Percentiles rank a stretch among this genome's conserved stretches.
phyloP scores from a whole-genome alignment of 2,113 vertebrate species.

The Morphnarchus princeps region DNA sequence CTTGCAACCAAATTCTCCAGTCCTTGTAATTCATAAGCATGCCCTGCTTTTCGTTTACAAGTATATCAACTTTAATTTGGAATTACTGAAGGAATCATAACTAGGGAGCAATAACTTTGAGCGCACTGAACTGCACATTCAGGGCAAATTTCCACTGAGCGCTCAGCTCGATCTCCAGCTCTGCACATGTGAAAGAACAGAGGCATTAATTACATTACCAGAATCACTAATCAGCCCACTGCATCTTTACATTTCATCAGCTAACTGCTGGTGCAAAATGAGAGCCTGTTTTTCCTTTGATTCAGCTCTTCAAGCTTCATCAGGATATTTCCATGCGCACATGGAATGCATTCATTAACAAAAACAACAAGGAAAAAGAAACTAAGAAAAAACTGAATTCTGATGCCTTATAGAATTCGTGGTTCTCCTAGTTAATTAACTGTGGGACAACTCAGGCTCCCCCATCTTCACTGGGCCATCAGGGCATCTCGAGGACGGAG shows the following conservation, averaged over 20 bases:
- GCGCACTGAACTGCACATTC: background rate
- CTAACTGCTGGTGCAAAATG: slow-evolving; percentile 23
- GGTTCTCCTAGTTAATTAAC: background rate
- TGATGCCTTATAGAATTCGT: background rate
- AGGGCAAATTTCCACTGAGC: background rate
- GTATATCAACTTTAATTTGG: slow-evolving; percentile 15
- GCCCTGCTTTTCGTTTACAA: slow-evolving; percentile 34
- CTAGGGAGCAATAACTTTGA: slow-evolving; percentile 16
- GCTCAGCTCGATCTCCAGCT: slow-evolving; percentile 24
- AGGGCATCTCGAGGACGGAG: background rate
- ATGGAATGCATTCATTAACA: background rate
- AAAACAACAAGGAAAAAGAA: background rate
- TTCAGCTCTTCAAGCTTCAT: slow-evolving; percentile 4
- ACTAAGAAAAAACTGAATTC: background rate
- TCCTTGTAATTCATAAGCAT: background rate
- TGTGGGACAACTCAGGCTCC: background rate
- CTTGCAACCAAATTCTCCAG: background rate
- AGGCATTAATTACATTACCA: slow-evolving; percentile 49
- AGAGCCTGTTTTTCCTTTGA: background rate
- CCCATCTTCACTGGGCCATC: background rate
- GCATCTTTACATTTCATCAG: slow-evolving; percentile 47
- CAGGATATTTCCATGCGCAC: background rate
- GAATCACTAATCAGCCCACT: slow-evolving; percentile 45
- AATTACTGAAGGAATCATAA: slow-evolving; percentile 50
- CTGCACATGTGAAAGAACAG: slow-evolving; percentile 34